Percentiles rank a stretch among this genome's conserved stretches.
phyloP scores from a whole-genome alignment of 2,113 vertebrate species.

The Trinectes maculatus region DNA sequence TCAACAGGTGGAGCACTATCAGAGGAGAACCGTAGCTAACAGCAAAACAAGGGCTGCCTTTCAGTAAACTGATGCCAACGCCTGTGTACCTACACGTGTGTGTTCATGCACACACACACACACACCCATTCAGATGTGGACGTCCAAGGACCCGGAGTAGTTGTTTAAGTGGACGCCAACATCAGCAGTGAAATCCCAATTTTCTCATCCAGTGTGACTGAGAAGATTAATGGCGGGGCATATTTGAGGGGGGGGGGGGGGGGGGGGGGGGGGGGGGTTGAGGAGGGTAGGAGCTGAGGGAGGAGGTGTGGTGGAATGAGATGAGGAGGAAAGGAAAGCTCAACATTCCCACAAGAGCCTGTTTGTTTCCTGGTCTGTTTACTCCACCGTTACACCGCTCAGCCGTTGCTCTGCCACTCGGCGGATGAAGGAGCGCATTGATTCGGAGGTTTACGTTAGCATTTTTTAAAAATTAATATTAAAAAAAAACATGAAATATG shows the following conservation, averaged over 20 bases:
- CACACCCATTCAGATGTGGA: constrained; percentile 42
- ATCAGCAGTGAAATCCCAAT: constrained; percentile 40
- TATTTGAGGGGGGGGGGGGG: constrained; percentile 35
- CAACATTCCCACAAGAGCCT: constrained; percentile 29
- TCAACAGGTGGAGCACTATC: constrained; percentile 53
- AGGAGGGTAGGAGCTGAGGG: neutral
- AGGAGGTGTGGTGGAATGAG: neutral
- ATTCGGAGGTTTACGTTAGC: constrained; percentile 46
- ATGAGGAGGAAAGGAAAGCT: constrained; percentile 3
- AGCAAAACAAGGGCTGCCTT: constrained; percentile 52
- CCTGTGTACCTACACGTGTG: constrained; percentile 2
- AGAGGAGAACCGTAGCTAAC: constrained; percentile 1
- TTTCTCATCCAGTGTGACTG: constrained; percentile 6
- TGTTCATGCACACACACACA: constrained; percentile 34
- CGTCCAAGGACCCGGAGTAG: constrained; percentile 15
- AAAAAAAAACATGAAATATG: constrained; percentile 41
- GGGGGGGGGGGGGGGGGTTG: neutral
- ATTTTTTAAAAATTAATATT: constrained; percentile 14
- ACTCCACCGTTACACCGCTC: constrained; percentile 14
- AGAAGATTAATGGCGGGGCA: constrained; percentile 53
- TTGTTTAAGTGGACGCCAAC: constrained; percentile 34
- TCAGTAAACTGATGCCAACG: constrained; percentile 25
- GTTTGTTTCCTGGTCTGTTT: constrained; percentile 54
- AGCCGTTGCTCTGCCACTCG: constrained; percentile 9
- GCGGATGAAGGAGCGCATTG: constrained; percentile 58